Base-by-base conservation (phyloP, 2,888 invertebrate genomes). In the Glyphotaelius pellucidus region DNA sequence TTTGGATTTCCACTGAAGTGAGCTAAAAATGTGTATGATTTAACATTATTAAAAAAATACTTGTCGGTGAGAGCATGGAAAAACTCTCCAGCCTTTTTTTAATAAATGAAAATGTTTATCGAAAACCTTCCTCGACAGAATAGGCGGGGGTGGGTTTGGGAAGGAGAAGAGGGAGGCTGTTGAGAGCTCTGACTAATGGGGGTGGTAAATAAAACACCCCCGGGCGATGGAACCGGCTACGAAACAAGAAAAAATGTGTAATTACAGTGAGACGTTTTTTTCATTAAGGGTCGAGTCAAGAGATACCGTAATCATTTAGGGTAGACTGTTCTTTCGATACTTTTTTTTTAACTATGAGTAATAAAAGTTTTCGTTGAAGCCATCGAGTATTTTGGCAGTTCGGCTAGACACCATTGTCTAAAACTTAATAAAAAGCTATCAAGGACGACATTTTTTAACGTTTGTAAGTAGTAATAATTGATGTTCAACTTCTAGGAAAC, bases 171-270 rank as follows among this genome's bases (percentile, higher is more conserved):
- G 86, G 86, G 86, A 32, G 38, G 42, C 12, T 30, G 86, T 42
- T 86, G 86, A 86, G 14, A 86, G 86, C 30, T 42, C 85, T 30
- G 86, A 86, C 86, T 86, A 86, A 42, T 86, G 42, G 86, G 86
- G 42, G 86, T 30, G 86, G 86, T 67, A 67, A 67, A 67, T 67
- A 67, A 42, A 86, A 30, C 86, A 86, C 15, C 86, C 85, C 42
- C n/a, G 42, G 86, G 86, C 86, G 86, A n/a, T 86, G 86, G 86
- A 42, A 86, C 38, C 15, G 35, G 86, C 86, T 42, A 42, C 86
- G 42, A n/a, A 86, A 86, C 86, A 86, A 42, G 86, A 86, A 86
- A 86, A 86, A 86, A 86, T 86, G 86, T 86, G 86, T 86, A 86
- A 86, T 86, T 86, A 86, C 86, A n/a, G 86, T n/a, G 86, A 86